Evolutionary conservation across 2,888 invertebrate genomes (phyloP), one percentile per base, ranked within the genome.

Genomic region (Teleiodes luculella): DNA sequence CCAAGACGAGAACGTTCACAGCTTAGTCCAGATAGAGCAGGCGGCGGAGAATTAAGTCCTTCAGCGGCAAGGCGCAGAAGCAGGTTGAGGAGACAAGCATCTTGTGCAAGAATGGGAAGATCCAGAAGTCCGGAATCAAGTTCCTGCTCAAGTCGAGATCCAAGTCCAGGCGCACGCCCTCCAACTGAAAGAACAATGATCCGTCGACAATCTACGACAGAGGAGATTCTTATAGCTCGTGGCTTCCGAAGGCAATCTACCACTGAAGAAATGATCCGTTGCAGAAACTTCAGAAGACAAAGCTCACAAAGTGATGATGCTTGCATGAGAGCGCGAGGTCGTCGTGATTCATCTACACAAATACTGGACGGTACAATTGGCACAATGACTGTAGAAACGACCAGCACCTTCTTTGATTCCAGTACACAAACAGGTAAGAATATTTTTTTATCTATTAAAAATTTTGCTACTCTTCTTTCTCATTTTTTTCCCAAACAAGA

Each of bases 371-470:
- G 97, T 13, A 97, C 97, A 24, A 94, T 97, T 62, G 96, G 95
- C 30, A 95, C 96, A 35, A 97, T 97, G 97, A 96, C 96, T 0
- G 96, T 97, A 24, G 97, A 97, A 81, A 97, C 97, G 2, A 96
- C 96, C 3, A 96, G 96, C 83, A 96, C 96, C 0, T 96, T 96
- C 82, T 97, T 96, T 77, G 97, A 97, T 85, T 96, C 96, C 64
- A 96, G 96, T 80, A 97, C 97, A 24, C 97, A 97, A 88, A 97
- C 97, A 77, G 97, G 97, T 96, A 74, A 94, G 95, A 16, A 35
- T 13, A 10, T 16, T n/a, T n/a, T n/a, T n/a, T n/a, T n/a, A n/a
- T n/a, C n/a, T n/a, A n/a, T n/a, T n/a, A n/a, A n/a, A n/a, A n/a
- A n/a, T n/a, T n/a, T n/a, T n/a, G n/a, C n/a, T n/a, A n/a, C n/a